phyloP scores from a whole-genome alignment of 37 sponge, comb jelly and placozoan species.

The Oscarella lobularis region DNA sequence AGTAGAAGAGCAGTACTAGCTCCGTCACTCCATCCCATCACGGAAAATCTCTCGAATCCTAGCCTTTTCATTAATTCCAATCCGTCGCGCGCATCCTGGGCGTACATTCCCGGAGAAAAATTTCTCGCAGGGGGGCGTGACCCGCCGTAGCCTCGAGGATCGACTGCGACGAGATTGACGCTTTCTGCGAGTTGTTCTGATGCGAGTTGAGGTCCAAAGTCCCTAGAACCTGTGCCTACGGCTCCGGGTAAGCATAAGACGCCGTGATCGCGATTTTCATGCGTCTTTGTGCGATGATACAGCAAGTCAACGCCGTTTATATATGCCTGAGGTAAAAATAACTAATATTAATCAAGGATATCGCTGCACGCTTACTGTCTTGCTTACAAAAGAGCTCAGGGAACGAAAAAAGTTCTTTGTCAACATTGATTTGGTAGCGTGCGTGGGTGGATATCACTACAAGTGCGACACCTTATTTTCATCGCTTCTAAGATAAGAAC shows the following conservation, averaged over 20 bases:
- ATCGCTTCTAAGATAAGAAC: no score
- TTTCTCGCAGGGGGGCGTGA: constrained; percentile 26
- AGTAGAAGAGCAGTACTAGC: constrained; percentile 29
- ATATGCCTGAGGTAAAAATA: no score
- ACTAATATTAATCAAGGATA: no score
- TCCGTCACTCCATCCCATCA: constrained; percentile 75
- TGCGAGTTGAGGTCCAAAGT: constrained; percentile 1
- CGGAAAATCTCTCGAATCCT: constrained; percentile 27
- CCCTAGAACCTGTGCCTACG: background rate
- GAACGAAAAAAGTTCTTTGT: no score
- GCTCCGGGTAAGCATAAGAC: background rate
- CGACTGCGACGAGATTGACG: background rate
- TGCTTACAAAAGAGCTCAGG: no score
- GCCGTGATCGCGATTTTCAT: background rate
- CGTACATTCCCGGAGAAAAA: constrained; percentile 17
- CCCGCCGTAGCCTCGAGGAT: constrained; percentile 23
- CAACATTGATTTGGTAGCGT: no score
- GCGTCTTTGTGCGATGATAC: background rate
- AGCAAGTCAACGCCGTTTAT: background rate
- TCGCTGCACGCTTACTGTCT: no score
- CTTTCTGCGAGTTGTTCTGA: background rate
- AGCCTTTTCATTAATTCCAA: constrained; percentile 28
- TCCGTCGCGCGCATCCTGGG: constrained; percentile 34
- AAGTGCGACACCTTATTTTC: no score
- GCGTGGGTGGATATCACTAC: no score